These are phyloP conservation scores for Pammene fasciana DNA, from an alignment of 2,888 invertebrate species.

Conservation along the genomic window DNA sequence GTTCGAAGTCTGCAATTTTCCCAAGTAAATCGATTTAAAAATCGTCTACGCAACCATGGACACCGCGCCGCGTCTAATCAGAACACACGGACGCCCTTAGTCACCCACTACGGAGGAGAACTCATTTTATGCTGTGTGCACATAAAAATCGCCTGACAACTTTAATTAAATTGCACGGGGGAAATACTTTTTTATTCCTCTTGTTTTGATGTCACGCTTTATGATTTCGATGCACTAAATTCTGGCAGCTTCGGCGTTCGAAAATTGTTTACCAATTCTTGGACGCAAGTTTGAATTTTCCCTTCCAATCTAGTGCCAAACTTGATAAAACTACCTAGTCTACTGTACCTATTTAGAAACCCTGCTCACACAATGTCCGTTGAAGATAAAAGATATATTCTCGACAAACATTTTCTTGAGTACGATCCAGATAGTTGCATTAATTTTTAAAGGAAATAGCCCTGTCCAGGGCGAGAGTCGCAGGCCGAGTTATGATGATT, in stretches of 20 bases:
- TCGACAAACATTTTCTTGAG: constrained; percentile 23
- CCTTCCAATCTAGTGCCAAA: constrained; percentile 5
- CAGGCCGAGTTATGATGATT: constrained; percentile 75
- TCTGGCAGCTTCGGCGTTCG: constrained; percentile 19
- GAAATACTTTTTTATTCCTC: constrained; percentile 26
- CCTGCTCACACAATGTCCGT: background rate
- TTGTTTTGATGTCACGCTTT: constrained; percentile 19
- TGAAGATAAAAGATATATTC: constrained; percentile 30
- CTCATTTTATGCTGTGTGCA: constrained; percentile 68
- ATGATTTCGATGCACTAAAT: constrained; percentile 4
- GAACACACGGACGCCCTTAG: constrained; percentile 50
- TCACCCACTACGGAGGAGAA: constrained; percentile 50
- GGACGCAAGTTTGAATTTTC: constrained; percentile 3
- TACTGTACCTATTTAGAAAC: no score
- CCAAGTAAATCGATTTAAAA: constrained; percentile 38
- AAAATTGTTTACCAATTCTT: constrained; percentile 19
- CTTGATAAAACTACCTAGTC: constrained; percentile 6
- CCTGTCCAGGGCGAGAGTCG: constrained; percentile 52
- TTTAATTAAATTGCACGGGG: constrained; percentile 57
- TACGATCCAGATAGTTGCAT: constrained; percentile 48
- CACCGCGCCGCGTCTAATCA: constrained; percentile 60
- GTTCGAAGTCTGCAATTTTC: background rate
- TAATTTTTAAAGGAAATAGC: constrained; percentile 71
- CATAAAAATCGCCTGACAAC: constrained; percentile 50
- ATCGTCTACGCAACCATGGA: constrained; percentile 52